Base-by-base conservation (phyloP, 2,888 invertebrate species). In the Agelastica alni region DNA sequence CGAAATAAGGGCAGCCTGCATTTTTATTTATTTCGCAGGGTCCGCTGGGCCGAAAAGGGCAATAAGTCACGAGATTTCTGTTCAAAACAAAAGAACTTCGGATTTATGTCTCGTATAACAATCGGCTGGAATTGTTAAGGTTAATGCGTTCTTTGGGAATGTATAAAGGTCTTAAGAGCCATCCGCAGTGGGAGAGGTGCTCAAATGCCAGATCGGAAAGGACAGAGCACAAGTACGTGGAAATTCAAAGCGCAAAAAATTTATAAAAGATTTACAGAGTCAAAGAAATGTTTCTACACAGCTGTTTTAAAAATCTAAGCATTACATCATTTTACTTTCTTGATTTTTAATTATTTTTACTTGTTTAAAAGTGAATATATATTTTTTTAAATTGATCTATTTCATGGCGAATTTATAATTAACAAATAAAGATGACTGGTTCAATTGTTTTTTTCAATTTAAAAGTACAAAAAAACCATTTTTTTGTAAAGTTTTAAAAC, bases 51-150 rank as follows among this genome's bases (percentile, higher is more conserved):
- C 51, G 42, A 36, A 47, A 55, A 51, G 51, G 42, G 51, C 55
- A 42, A 55, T 51, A 55, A 51, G 55, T 55, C 51, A 51, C 55
- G 45, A 41, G 46, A 55, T 55, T 47, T 28, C 39, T 43, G 45
- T 51, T 51, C 47, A 55, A 55, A 55, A 55, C 55, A 55, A 55
- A 55, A 55, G 55, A 55, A 42, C 39, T 26, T 13, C 30, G 51
- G 45, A 48, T 55, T 51, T 55, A 51, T 51, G 42, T 45, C 37
- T 51, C 30, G 32, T 42, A 41, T 46, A 51, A 55, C 51, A 51
- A 51, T 55, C 13, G 51, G 7, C 22, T 13, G 46, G 41, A 41
- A 55, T 51, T 32, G 45, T 10, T 48, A 51, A 55, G 55, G 55
- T 55, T 55, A 52, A 52, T 52, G 41, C 39, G 42, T 39, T 45